Conservation (phyloP, 2,113 vertebrate species). For the Coreoperca whiteheadi region DNA sequence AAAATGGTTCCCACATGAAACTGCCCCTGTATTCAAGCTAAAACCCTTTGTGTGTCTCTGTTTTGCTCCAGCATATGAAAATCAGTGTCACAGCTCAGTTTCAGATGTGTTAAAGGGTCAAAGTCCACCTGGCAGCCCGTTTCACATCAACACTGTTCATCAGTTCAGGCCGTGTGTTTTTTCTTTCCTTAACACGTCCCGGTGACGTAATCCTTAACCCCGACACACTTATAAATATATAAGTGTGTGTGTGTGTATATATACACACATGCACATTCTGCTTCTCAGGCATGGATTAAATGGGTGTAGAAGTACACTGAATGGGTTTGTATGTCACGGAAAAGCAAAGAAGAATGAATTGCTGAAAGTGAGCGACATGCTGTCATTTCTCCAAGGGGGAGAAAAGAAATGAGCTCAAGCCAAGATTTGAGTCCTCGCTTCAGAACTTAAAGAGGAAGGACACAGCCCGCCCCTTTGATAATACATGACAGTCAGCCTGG, state of each 20-base stretch:
- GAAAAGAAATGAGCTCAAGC: background rate
- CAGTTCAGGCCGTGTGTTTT: conserved; percentile 1
- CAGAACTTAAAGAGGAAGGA: background rate
- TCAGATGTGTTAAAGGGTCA: background rate
- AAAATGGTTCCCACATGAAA: no score
- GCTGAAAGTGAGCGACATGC: background rate
- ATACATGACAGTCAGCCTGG: background rate
- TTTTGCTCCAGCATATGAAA: background rate
- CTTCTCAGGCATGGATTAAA: background rate
- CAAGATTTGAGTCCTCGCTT: background rate
- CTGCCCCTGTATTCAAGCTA: no score
- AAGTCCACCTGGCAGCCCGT: background rate
- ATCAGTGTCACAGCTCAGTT: background rate
- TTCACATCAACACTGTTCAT: conserved; percentile 3
- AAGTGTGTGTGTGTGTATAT: no score
- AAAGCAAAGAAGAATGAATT: background rate
- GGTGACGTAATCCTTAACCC: background rate
- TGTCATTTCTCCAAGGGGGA: background rate
- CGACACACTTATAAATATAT: no score
- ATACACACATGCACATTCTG: background rate
- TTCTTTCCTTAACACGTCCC: background rate
- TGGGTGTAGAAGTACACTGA: background rate
- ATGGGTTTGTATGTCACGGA: background rate
- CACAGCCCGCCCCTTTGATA: background rate
- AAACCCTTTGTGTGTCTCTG: no score